These are phyloP conservation scores for Odontesthes bonariensis DNA, from an alignment of 2,113 vertebrate species.

Conservation along the genomic window DNA sequence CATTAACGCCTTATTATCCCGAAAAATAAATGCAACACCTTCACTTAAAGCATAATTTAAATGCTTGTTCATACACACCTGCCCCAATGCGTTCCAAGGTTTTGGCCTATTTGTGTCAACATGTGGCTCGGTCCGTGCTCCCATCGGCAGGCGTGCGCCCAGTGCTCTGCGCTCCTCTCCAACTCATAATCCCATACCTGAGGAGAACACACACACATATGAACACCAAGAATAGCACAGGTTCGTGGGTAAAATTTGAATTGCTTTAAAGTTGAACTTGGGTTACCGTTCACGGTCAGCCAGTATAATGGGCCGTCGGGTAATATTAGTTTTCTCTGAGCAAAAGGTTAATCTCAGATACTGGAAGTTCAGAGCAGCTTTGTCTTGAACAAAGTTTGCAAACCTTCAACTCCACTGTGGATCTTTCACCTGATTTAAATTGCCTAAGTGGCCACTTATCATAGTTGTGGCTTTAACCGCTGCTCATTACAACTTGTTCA, in stretches of 20 bases:
- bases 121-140: constrained; percentile 95
- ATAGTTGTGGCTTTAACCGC: constrained; percentile 29
- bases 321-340: not conserved
- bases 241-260: not conserved
- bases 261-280: not conserved
- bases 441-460: constrained; percentile 36
- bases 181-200: constrained; percentile 95
- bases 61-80: constrained; percentile 82
- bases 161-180: constrained; percentile 94
- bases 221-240: constrained; percentile 13
- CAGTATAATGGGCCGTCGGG: not conserved
- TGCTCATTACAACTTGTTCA: constrained; percentile 21
- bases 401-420: constrained; percentile 22
- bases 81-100: constrained; percentile 96
- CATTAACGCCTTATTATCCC: not conserved
- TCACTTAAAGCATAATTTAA: not conserved
- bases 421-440: constrained; percentile 24
- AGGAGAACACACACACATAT: constrained; percentile 23
- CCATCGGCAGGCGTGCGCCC: constrained; percentile 93
- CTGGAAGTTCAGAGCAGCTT: not conserved
- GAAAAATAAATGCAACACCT: not conserved
- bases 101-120: constrained; percentile 96
- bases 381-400: constrained; percentile 11
- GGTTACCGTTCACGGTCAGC: not conserved
- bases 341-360: constrained; percentile 14